A percentile compares a stretch with the other conserved stretches of the same genome.
Conservation (phyloP, 2,888 invertebrate genomes). For the Belgica antarctica region DNA sequence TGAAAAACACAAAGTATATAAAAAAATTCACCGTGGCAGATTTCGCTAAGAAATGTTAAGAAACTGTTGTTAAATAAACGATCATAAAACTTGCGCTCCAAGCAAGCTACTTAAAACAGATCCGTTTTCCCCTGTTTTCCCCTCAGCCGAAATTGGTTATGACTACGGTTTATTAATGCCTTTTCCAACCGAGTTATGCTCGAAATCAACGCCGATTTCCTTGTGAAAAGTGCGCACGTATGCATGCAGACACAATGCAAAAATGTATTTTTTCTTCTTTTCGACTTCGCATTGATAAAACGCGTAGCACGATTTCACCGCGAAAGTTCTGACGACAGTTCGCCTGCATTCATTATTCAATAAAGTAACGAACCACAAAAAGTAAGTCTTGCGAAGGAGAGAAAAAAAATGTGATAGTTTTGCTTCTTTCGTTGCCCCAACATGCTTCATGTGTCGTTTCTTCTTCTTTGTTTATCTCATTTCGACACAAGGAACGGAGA, state of each 20-base stretch:
- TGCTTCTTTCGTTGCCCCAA: too few relatives aligned
- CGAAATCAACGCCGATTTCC: constrained; percentile 20
- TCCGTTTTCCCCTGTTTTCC: not conserved
- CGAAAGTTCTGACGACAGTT: not conserved
- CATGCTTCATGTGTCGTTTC: constrained; percentile 26
- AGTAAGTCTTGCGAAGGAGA: constrained; percentile 19
- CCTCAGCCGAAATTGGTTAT: not conserved
- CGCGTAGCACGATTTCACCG: constrained; percentile 16
- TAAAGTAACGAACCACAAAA: constrained; percentile 1
- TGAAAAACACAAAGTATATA: too few relatives aligned
- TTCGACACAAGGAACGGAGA: constrained; percentile 17
- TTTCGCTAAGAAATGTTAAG: too few relatives aligned
- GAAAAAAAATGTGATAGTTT: constrained; percentile 11
- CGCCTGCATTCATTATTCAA: not conserved
- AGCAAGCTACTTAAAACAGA: too few relatives aligned
- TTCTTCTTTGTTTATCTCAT: constrained; percentile 27
- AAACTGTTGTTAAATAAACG: too few relatives aligned
- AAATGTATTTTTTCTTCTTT: not conserved
- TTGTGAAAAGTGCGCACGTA: not conserved
- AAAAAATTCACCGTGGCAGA: too few relatives aligned
- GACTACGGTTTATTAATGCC: too few relatives aligned
- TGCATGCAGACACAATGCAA: constrained; percentile 16
- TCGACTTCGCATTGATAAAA: not conserved
- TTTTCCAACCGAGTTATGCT: too few relatives aligned
- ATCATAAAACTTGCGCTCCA: too few relatives aligned